Evolutionary conservation across 2,797 vertebrate genomes (phyloP), one percentile per base, ranked within the genome.

Genomic region (Garrulus glandarius): DNA sequence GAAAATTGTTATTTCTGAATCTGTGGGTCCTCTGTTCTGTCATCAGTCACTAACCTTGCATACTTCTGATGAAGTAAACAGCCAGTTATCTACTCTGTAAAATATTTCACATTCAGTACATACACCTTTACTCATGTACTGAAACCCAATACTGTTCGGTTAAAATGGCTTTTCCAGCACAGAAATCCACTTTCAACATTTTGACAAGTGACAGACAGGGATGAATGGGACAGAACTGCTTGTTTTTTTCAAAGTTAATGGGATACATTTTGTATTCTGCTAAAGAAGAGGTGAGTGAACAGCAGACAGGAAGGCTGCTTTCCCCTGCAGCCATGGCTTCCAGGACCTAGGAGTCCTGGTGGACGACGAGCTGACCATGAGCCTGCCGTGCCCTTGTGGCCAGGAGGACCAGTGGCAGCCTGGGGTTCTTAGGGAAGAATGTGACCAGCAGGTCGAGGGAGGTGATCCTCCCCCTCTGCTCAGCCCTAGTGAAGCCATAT

Each of bases 11-110:
- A 15, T 59, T 85, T 63, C 37, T 88, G 49, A 71, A 59, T 43
- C n/a, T 76, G n/a, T 24, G 27, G 19, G 15, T 87, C 43, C 29
- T 92, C 19, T 79, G 32, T 53, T 84, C 47, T 63, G 19, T 27
- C 30, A 83, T 52, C 30, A 76, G 34, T 57, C 52, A 81, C 22
- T 44, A 74, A 65, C 34, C 24, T n/a, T 36, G 27, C 8, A 9
- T 69, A 77, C 44, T 89, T 87, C 65, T 74, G 65, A 65, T 17
- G 16, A 92, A 84, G 29, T 74, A 84, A 77, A 81, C 19, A 76
- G 13, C 2, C 24, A 30, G 24, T 69, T 89, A 77, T 16, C n/a
- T 49, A 49, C 43, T 85, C 44, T 41, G 12, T 44, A 67, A 88
- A 87, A 55, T 82, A 84, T 55, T 91, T 85, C 59, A 53, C 23